Base-by-base conservation (phyloP, 2,797 vertebrate genomes). In the Sebastes steindachneri region DNA sequence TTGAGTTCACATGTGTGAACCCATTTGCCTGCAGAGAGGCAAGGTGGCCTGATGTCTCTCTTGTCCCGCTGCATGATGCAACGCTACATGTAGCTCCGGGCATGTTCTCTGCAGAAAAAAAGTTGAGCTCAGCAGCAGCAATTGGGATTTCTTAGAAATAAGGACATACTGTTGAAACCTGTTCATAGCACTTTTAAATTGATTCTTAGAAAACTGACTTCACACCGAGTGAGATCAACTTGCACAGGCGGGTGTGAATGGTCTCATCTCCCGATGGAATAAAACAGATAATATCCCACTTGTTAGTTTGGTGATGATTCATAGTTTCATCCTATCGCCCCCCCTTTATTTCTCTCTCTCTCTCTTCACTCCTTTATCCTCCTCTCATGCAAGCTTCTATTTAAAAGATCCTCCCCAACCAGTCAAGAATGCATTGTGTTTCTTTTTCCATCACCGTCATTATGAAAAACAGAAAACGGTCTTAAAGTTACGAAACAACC, bases 1-100 rank as follows among this genome's bases (percentile, higher is more conserved):
- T 9, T 68, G 88, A 89, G 89, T 94, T 92, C 77, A 89, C 35
- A 60, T 86, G 84, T 79, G 73, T 87, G 86, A 93, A 91, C 78
- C 69, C 72, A 80, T 86, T 78, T 37, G 58, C 74, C 79, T 86
- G 70, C 70, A 82, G 82, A 80, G 85, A 85, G 35, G 75, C 81
- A 89, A 88, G 82, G 66, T 93, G 82, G 85, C 83, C 80, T 84
- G 81, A 88, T 84, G 55, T 76, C 65, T 55, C 65, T 70, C 74
- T 78, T 82, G 82, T 86, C 72, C 77, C 76, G 69, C 48, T 86
- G 77, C 86, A 82, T 90, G 86, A 90, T 90, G 83, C 83, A 91
- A 85, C 73, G 7, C 65, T 79, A 25, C 73, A 69, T 82, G 82
- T 79, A 88, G 79, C 85, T 89, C 77, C 26, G 25, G 89, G 76